Percentiles rank a stretch among this genome's conserved stretches.
Conservation (phyloP, 2,888 invertebrate species). For the Fragum whitleyi region DNA sequence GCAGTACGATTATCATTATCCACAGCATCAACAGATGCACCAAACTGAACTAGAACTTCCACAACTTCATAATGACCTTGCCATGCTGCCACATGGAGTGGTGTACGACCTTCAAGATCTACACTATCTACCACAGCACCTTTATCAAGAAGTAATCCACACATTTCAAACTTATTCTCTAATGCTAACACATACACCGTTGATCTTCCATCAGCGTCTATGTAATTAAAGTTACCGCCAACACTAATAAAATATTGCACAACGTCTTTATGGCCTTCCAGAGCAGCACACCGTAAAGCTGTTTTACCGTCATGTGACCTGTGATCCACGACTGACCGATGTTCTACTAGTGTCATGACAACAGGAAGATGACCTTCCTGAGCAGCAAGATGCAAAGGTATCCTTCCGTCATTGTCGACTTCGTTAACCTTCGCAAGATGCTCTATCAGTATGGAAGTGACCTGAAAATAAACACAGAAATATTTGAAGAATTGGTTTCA, state of each 20-base stretch:
- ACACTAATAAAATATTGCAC: conserved; percentile 85
- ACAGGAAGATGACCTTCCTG: conserved; percentile 87
- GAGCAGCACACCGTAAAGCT: conserved; percentile 89
- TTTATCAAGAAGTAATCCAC: conserved; percentile 87
- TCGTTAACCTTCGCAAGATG: conserved; percentile 85
- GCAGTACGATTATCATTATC: conserved; percentile 90
- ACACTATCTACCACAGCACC: conserved; percentile 93
- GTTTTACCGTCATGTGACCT: conserved; percentile 90
- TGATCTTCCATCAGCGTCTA: conserved; percentile 96
- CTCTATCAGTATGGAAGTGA: conserved; percentile 85
- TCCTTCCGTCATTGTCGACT: conserved; percentile 86
- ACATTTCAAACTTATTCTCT: conserved; percentile 82
- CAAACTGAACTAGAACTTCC: conserved; percentile 92
- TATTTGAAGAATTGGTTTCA: too few relatives aligned
- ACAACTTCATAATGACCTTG: conserved; percentile 98
- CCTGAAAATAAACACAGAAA: conserved; percentile 86
- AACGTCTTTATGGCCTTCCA: conserved; percentile 91
- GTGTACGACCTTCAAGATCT: conserved; percentile 94
- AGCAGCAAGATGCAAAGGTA: conserved; percentile 90
- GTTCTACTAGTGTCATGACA: conserved; percentile 75
- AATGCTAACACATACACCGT: conserved; percentile 95
- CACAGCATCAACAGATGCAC: conserved; percentile 91
- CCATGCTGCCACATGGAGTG: conserved; percentile 92
- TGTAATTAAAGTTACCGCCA: conserved; percentile 92
- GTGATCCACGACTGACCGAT: conserved; percentile 86